Percentiles rank a stretch among this genome's conserved stretches.
Evolutionary conservation across 1,140 invertebrate species (phyloP).

Genomic region (Lepidurus packardi): DNA sequence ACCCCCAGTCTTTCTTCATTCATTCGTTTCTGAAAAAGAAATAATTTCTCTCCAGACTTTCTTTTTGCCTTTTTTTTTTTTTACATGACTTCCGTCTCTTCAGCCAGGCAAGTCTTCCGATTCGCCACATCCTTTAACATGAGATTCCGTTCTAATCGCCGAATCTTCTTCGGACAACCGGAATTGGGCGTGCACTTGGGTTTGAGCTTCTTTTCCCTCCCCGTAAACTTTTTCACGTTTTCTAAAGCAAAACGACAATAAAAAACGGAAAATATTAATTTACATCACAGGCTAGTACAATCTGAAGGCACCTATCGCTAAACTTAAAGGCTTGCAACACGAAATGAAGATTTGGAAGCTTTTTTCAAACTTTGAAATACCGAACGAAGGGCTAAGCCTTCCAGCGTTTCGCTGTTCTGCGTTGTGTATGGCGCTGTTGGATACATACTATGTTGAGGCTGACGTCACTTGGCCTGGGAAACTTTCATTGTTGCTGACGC

Average conservation of each 20-base stretch:
- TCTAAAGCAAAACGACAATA: background rate
- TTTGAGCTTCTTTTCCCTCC: constrained; percentile 33
- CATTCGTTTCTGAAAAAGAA: background rate
- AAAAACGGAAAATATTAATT: no score
- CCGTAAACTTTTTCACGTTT: constrained; percentile 31
- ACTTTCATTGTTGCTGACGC: no score
- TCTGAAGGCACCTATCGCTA: no score
- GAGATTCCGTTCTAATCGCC: constrained; percentile 34
- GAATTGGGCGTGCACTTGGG: constrained; percentile 33
- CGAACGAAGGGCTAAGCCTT: no score
- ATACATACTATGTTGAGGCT: no score
- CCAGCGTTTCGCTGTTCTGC: no score
- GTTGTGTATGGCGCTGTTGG: no score
- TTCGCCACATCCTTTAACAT: constrained; percentile 24
- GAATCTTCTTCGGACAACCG: constrained; percentile 34
- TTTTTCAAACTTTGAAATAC: no score
- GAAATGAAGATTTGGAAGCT: no score
- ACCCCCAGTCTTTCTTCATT: background rate
- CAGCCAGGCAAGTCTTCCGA: constrained; percentile 31
- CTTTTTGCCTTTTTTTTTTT: background rate
- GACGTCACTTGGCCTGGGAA: no score
- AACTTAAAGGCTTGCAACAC: no score
- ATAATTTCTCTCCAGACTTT: background rate
- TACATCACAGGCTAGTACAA: no score
- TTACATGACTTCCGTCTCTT: constrained; percentile 31